A percentile compares a stretch with the other conserved stretches of the same genome.
Evolutionary conservation across 1,140 invertebrate species (phyloP).

Genomic region (Aphelenchoides avenae): DNA sequence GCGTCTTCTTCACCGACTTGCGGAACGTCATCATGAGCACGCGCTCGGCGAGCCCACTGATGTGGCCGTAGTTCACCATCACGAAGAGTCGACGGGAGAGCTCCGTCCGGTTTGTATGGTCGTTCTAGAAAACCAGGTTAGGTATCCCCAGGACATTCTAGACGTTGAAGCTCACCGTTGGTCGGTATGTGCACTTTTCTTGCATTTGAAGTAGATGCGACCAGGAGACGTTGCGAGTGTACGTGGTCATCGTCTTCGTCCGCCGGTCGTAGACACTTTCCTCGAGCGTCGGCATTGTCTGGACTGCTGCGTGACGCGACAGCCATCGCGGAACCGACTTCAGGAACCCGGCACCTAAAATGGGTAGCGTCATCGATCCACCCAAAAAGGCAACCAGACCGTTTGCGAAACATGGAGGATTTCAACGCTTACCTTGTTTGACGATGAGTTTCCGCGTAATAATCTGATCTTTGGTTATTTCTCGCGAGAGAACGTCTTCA

Average conservation of each 20-base stretch:
- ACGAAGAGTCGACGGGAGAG: constrained; percentile 31
- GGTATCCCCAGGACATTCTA: too few species aligned
- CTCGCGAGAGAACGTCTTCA: constrained; percentile 54
- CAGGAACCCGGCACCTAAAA: constrained; percentile 53
- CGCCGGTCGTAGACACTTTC: constrained; percentile 43
- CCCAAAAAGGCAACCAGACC: not conserved
- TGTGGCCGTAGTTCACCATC: constrained; percentile 35
- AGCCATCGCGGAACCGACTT: constrained; percentile 54
- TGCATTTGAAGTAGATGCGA: constrained; percentile 38
- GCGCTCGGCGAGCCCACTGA: constrained; percentile 33
- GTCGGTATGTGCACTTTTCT: constrained; percentile 39
- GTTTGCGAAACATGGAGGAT: not conserved
- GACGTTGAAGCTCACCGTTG: constrained; percentile 23
- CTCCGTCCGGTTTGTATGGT: constrained; percentile 17
- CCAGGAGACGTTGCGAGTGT: constrained; percentile 53
- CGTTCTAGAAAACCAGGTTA: too few species aligned
- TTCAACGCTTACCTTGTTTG: constrained; percentile 46
- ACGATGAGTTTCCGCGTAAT: constrained; percentile 55
- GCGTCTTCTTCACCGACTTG: constrained; percentile 39
- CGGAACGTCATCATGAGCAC: constrained; percentile 42
- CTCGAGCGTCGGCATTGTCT: constrained; percentile 47
- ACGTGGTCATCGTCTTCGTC: constrained; percentile 44
- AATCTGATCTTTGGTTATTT: constrained; percentile 48
- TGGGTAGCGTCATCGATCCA: too few species aligned
- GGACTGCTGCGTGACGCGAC: constrained; percentile 42